Evolutionary conservation across 2,113 vertebrate genomes (phyloP).

Genomic region (Potamarius usumacintae): DNA sequence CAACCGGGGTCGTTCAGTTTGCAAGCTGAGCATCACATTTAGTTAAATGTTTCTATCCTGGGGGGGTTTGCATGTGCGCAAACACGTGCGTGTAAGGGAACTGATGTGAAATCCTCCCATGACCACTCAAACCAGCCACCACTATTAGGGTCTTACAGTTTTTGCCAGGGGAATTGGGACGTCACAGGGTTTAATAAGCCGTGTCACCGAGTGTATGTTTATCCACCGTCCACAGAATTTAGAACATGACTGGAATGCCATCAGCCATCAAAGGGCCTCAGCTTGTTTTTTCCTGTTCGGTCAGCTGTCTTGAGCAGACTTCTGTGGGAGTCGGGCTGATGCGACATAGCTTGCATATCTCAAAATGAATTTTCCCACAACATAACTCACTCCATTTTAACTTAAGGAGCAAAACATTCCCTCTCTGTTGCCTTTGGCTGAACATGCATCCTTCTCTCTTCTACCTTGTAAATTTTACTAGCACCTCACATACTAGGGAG

Average conservation of each 20-base stretch:
- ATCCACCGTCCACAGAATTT: conserved; percentile 61
- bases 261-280: conserved; percentile 65
- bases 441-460: conserved; percentile 30
- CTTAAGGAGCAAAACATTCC: conserved; percentile 23
- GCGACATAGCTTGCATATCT: conserved; percentile 74
- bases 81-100: neutral
- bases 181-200: conserved; percentile 63
- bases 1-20: neutral
- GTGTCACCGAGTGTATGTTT: conserved; percentile 64
- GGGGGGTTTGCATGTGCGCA: neutral
- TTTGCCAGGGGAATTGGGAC: conserved; percentile 31
- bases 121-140: conserved; percentile 36
- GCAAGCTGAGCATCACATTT: neutral
- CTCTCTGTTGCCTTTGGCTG: neutral
- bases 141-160: conserved; percentile 4
- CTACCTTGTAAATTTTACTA: conserved; percentile 18
- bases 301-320: conserved; percentile 66
- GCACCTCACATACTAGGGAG: neutral
- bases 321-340: conserved; percentile 62
- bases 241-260: conserved; percentile 72
- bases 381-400: conserved; percentile 55
- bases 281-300: conserved; percentile 71
- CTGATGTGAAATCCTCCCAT: neutral
- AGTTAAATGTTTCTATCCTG: neutral
- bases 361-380: conserved; percentile 78